A percentile compares a stretch with the other conserved stretches of the same genome.
phyloP scores from a whole-genome alignment of 2,113 vertebrate genomes.

The Cyprinodon tularosa region DNA sequence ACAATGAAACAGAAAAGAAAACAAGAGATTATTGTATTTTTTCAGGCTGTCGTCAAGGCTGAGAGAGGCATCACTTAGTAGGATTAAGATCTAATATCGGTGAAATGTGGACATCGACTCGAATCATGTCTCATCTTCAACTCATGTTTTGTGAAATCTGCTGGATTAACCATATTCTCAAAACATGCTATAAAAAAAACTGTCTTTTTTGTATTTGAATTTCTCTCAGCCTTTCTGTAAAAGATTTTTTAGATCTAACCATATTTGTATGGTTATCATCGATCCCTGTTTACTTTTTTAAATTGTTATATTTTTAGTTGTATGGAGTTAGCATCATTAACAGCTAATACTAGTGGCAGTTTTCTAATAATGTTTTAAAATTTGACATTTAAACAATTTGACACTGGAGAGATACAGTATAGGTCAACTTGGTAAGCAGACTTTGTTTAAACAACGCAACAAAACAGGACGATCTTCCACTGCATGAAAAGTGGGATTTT shows the following conservation, averaged over 20 bases:
- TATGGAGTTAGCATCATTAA: too few relatives aligned
- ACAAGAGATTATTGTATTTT: slow-evolving; percentile 53
- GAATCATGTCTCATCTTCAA: neutral
- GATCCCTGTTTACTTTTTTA: neutral
- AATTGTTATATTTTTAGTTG: neutral
- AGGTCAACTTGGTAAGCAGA: too few relatives aligned
- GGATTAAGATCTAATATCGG: slow-evolving; percentile 44
- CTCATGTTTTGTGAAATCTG: slow-evolving; percentile 37
- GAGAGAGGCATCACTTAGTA: slow-evolving; percentile 19
- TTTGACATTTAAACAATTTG: too few relatives aligned
- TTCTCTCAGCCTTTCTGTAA: neutral
- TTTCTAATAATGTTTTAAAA: too few relatives aligned
- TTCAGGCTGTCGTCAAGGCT: slow-evolving; percentile 27
- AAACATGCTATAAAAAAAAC: neutral
- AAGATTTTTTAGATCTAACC: neutral
- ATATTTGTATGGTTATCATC: neutral
- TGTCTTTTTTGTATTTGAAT: neutral
- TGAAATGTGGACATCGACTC: slow-evolving; percentile 10
- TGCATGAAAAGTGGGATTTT: too few relatives aligned
- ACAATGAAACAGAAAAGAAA: slow-evolving; percentile 23
- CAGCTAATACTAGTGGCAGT: too few relatives aligned
- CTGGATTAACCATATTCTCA: slow-evolving; percentile 25
- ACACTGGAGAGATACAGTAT: too few relatives aligned
- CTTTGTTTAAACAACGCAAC: too few relatives aligned
- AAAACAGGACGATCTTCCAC: too few relatives aligned